These are phyloP conservation scores for Delphinapterus leucas DNA, from an alignment of 2,113 vertebrate genomes.

Conservation along the genomic window DNA sequence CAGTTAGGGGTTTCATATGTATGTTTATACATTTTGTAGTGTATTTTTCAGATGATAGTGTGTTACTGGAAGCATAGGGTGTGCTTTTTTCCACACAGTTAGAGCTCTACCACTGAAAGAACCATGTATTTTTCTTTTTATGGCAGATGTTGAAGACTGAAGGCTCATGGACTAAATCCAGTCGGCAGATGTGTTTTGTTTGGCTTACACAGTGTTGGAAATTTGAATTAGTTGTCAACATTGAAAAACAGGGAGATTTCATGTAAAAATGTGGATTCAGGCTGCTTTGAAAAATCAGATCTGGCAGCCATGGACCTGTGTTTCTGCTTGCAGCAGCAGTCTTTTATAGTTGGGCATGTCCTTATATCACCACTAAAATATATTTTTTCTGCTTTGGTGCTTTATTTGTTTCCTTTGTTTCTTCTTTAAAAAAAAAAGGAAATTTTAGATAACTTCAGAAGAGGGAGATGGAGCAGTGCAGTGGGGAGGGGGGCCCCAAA, in stretches of 20 bases:
- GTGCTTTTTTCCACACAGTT: neutral
- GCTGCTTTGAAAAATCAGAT: constrained; percentile 1
- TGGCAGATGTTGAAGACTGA: neutral
- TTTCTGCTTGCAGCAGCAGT: neutral
- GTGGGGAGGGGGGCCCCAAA: neutral
- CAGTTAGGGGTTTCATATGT: neutral
- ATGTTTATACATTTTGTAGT: neutral
- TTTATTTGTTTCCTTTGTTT: neutral
- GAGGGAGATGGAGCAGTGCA: neutral
- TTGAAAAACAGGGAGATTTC: constrained; percentile 11
- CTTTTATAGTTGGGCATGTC: neutral
- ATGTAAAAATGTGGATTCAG: constrained; percentile 5
- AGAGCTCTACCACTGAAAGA: neutral
- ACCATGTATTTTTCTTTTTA: neutral
- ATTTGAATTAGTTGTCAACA: constrained; percentile 24
- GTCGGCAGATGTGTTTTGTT: constrained; percentile 19
- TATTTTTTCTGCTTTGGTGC: neutral
- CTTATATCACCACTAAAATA: neutral
- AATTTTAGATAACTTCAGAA: neutral
- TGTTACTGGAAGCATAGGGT: neutral
- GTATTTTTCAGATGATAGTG: neutral
- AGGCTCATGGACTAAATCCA: neutral
- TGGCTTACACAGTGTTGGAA: neutral
- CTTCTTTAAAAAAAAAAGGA: neutral
- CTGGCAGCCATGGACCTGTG: neutral